Conservation (phyloP, 37 sponge, comb jelly and placozoan species). For the Petrosia ficiformis region DNA sequence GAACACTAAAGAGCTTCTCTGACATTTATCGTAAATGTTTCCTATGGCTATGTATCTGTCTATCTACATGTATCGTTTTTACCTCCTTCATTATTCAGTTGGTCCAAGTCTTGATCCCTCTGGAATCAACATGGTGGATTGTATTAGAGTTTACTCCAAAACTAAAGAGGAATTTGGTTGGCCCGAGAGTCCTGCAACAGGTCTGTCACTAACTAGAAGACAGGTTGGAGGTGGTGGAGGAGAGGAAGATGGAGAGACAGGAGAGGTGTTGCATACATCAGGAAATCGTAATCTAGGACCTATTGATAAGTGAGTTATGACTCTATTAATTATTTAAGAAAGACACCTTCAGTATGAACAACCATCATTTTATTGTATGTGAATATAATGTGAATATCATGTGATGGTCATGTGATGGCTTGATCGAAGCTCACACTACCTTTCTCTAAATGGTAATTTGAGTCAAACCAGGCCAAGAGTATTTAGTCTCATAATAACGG, state of each 20-base stretch:
- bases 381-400: no score
- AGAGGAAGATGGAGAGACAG: neutral
- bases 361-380: no score
- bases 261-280: neutral
- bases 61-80: neutral
- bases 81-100: slow-evolving; percentile 37
- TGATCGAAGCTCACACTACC: slow-evolving; percentile 53
- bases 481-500: slow-evolving; percentile 18
- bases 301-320: neutral
- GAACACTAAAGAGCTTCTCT: slow-evolving; percentile 5
- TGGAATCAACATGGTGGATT: slow-evolving; percentile 74
- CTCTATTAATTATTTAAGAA: no score
- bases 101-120: slow-evolving; percentile 81
- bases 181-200: slow-evolving; percentile 52
- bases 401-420: no score
- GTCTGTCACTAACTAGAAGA: neutral
- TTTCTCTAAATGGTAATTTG: slow-evolving; percentile 18
- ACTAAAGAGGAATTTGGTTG: slow-evolving; percentile 72
- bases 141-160: slow-evolving; percentile 61
- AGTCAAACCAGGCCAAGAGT: slow-evolving; percentile 58
- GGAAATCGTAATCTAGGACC: neutral
- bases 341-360: no score
- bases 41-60: no score
- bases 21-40: neutral
- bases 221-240: neutral